Conservation (phyloP, 2,113 vertebrate species). For the Scortum barcoo region DNA sequence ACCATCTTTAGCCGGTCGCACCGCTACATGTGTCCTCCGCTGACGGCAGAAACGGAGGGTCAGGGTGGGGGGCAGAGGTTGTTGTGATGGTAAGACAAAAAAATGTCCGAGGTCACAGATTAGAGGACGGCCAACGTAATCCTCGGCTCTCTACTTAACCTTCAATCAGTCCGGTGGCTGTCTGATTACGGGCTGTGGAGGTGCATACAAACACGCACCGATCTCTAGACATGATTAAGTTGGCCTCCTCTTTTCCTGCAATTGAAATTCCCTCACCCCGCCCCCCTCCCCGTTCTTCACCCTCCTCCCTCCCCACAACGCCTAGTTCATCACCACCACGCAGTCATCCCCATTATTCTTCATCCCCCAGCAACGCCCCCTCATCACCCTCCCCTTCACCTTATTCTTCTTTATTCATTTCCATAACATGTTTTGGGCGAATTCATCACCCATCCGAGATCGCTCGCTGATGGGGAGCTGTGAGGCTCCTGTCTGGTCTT, state of each 20-base stretch:
- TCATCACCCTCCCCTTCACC: constrained; percentile 48
- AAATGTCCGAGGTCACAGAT: constrained; percentile 45
- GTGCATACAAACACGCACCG: constrained; percentile 65
- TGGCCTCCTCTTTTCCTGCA: constrained; percentile 31
- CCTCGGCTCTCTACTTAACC: constrained; percentile 64
- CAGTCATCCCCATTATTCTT: constrained; percentile 57
- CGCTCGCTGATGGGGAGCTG: constrained; percentile 1
- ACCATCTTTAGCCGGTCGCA: constrained; percentile 56
- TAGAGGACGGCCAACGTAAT: constrained; percentile 48
- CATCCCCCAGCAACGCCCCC: constrained; percentile 39
- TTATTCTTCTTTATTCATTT: constrained; percentile 62
- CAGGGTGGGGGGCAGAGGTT: constrained; percentile 28
- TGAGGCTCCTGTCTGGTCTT: constrained; percentile 21
- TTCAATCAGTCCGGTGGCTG: constrained; percentile 64
- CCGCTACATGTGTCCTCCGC: constrained; percentile 46
- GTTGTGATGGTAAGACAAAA: constrained; percentile 18
- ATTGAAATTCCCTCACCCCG: constrained; percentile 49
- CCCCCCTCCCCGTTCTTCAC: not conserved
- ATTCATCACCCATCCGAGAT: constrained; percentile 61
- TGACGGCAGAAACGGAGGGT: constrained; percentile 31
- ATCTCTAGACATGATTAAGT: constrained; percentile 51
- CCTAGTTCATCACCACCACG: constrained; percentile 54
- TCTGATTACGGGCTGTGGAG: constrained; percentile 66
- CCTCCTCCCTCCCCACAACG: constrained; percentile 10
- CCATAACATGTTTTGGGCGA: constrained; percentile 48